A percentile compares a stretch with the other conserved stretches of the same genome.
Evolutionary conservation across 2,113 vertebrate species (phyloP).

Genomic region (Rattus rattus): DNA sequence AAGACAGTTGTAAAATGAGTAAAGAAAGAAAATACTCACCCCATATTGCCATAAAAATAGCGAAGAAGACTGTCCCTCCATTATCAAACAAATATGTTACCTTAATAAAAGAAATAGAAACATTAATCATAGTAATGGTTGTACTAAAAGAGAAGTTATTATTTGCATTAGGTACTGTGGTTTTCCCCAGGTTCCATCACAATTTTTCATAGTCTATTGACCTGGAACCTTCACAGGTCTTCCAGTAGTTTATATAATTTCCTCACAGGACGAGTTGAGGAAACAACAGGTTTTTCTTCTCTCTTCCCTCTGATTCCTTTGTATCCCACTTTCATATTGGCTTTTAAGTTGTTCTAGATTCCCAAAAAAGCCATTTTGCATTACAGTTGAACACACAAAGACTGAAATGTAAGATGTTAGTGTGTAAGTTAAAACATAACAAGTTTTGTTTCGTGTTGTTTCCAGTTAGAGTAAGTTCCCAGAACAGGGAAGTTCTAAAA

Average conservation of each 20-base stretch:
- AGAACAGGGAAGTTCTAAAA: background rate
- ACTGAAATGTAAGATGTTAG: background rate
- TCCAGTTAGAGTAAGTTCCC: background rate
- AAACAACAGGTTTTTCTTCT: background rate
- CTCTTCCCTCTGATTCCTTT: background rate
- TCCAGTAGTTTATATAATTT: background rate
- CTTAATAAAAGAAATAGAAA: slow-evolving; percentile 80
- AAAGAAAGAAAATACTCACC: slow-evolving; percentile 85
- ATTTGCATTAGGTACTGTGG: background rate
- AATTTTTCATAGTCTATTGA: background rate
- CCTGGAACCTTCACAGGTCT: background rate
- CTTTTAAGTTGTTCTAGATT: background rate
- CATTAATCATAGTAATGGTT: background rate
- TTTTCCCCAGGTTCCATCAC: background rate
- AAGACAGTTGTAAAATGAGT: background rate
- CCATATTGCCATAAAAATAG: slow-evolving; percentile 93
- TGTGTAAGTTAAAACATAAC: background rate
- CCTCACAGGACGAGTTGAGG: background rate
- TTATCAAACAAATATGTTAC: slow-evolving; percentile 92
- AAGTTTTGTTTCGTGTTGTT: background rate
- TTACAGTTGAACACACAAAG: background rate
- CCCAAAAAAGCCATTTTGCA: background rate
- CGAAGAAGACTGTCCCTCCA: slow-evolving; percentile 92
- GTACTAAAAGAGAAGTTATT: background rate
- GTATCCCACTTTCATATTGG: background rate